phyloP scores from a whole-genome alignment of 1,140 invertebrate species.

The Cylas formicarius region DNA sequence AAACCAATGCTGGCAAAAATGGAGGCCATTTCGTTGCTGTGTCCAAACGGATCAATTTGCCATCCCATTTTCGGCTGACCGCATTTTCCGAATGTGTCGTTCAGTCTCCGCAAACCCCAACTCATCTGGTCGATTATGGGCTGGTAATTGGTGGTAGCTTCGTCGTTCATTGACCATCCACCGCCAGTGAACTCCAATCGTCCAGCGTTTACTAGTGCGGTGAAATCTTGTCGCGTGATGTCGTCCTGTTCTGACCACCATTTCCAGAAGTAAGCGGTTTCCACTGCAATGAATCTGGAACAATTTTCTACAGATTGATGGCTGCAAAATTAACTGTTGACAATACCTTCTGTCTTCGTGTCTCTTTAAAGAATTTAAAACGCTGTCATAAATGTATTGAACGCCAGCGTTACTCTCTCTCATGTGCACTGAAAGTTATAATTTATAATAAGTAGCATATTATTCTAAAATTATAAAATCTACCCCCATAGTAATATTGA shows the following conservation, averaged over 20 bases:
- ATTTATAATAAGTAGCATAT: too few species aligned
- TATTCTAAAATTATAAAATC: constrained; percentile 36
- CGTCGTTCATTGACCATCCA: constrained; percentile 91
- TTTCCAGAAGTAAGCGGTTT: constrained; percentile 84
- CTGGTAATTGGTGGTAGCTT: constrained; percentile 86
- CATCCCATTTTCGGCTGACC: constrained; percentile 74
- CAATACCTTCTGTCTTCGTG: constrained; percentile 58
- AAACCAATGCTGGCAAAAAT: constrained; percentile 77
- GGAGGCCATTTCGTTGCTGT: constrained; percentile 81
- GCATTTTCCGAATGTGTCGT: constrained; percentile 78
- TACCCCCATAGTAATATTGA: constrained; percentile 68
- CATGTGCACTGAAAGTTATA: too few species aligned
- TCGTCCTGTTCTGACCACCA: constrained; percentile 81
- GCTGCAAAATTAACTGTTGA: background rate
- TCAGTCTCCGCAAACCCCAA: constrained; percentile 64
- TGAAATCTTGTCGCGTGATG: constrained; percentile 48
- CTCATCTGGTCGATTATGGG: constrained; percentile 90
- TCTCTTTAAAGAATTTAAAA: constrained; percentile 66
- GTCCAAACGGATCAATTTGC: constrained; percentile 94
- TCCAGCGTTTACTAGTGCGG: constrained; percentile 60
- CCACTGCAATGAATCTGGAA: constrained; percentile 65
- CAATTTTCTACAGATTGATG: background rate
- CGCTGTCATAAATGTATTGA: constrained; percentile 86
- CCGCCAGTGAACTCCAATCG: constrained; percentile 84
- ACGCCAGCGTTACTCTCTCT: too few species aligned